A percentile compares a stretch with the other conserved stretches of the same genome.
These are phyloP conservation scores for Parambassis ranga DNA, from an alignment of 2,797 vertebrate genomes.

Conservation along the genomic window DNA sequence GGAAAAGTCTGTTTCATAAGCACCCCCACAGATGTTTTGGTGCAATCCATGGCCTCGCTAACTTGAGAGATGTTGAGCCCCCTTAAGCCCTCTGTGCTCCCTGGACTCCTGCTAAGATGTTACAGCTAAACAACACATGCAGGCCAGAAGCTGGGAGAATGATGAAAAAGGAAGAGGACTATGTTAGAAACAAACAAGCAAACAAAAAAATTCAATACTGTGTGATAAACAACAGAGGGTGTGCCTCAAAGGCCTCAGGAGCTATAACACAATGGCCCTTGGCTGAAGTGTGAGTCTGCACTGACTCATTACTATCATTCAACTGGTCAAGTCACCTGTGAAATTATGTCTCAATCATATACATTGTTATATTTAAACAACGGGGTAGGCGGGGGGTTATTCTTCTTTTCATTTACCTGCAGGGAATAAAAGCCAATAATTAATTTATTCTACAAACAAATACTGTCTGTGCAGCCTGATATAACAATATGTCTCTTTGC, in stretches of 20 bases:
- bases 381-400: background rate
- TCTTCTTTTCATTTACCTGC: constrained; percentile 24
- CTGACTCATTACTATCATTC: background rate
- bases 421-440: constrained; percentile 21
- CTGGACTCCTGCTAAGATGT: constrained; percentile 44
- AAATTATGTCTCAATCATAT: background rate
- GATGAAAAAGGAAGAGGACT: constrained; percentile 24
- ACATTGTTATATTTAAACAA: constrained; percentile 11
- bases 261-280: constrained; percentile 8
- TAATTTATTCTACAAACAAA: constrained; percentile 22
- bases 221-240: constrained; percentile 23
- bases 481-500: constrained; percentile 16
- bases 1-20: constrained; percentile 15
- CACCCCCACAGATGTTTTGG: constrained; percentile 36
- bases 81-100: constrained; percentile 42
- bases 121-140: constrained; percentile 50
- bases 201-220: constrained; percentile 20
- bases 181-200: constrained; percentile 33
- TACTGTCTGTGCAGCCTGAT: constrained; percentile 6
- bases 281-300: background rate
- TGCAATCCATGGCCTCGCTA: constrained; percentile 36
- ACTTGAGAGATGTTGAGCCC: constrained; percentile 48
- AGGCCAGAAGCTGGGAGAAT: constrained; percentile 31
- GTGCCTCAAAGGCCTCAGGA: background rate
- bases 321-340: background rate